These are phyloP conservation scores for Clamator glandarius DNA, from an alignment of 2,797 vertebrate genomes.

Conservation along the genomic window DNA sequence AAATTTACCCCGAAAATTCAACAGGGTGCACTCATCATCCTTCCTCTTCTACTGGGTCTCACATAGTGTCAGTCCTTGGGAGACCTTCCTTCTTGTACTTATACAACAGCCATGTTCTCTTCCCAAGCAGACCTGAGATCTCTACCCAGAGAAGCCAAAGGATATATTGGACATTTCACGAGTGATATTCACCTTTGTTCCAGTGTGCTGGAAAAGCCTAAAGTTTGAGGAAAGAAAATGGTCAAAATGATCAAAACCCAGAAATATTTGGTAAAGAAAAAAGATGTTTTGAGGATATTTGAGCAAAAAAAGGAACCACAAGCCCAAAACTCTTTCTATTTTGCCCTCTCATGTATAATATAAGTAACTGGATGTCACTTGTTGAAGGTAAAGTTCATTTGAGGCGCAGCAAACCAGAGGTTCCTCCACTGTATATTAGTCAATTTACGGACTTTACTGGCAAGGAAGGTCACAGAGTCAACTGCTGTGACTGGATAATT, in stretches of 20 bases:
- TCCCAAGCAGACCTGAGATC: not conserved
- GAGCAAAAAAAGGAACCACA: not conserved
- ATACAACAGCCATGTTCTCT: not conserved
- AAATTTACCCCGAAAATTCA: not conserved
- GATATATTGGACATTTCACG: not conserved
- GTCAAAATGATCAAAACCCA: not conserved
- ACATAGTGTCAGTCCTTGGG: not conserved
- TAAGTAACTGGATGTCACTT: not conserved
- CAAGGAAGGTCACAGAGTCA: conserved; percentile 51
- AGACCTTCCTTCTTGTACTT: not conserved
- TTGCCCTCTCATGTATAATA: not conserved
- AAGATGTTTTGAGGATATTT: not conserved
- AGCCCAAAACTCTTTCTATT: not conserved
- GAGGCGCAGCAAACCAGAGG: not conserved
- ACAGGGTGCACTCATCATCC: not conserved
- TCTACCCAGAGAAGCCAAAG: not conserved
- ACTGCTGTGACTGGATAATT: conserved; percentile 43
- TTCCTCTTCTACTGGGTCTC: not conserved
- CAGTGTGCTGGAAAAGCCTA: not conserved
- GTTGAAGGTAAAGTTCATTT: not conserved
- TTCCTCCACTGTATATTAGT: not conserved
- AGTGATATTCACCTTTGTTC: not conserved
- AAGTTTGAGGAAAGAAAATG: not conserved
- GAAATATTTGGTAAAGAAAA: not conserved
- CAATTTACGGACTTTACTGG: not conserved